Base-by-base conservation (phyloP, 2,113 vertebrate genomes). In the Platysteira castanea region DNA sequence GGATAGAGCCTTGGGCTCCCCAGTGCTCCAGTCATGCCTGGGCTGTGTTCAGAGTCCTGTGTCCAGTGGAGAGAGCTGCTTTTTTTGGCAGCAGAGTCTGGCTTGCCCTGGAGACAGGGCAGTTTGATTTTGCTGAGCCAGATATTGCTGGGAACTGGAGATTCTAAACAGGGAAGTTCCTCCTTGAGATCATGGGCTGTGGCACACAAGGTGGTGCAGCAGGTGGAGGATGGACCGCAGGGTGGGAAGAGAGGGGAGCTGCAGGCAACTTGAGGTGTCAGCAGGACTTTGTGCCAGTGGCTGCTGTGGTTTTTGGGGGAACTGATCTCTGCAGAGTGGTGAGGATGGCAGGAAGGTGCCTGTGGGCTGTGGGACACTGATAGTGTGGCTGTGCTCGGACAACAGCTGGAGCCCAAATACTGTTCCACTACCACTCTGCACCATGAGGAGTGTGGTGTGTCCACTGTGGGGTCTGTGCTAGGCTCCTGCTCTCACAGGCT, bases 211-310 rank as follows among this genome's bases (percentile, higher is more conserved):
- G 15, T 35, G 22, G 28, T 44, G 53, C 22, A 18, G 46, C 1
- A 20, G 17, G 28, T 42, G 49, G 49, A 65, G 50, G 46, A 65
- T 5, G n/a, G 50, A 61, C 31, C 22, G 20, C 28, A 46, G 41
- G 11, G 5, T 44, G 49, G 47, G 35, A 67, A 80, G 59, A 63
- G 46, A 35, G 30, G 28, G 49, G 37, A 57, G 13, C 56, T 73
- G 33, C 2, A 6, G 23, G 28, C 30, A 60, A 30, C 53, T 80
- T 0, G 0, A n/a, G 6, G 10, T 23, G 26, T 53, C 61, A 54
- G 59, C 30, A 52, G 80, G 67, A 46, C 19, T 49, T 49, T 20
- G 60, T 80, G 37, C 61, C 27, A 20, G 54, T 42, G 87, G 13
- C 22, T 61, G 28, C 61, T 13, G 13, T 71, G 37, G 5, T 11